Percentiles rank a stretch among this genome's conserved stretches.
phyloP scores from a whole-genome alignment of 2,797 vertebrate genomes.

The Microctenopoma stevenorrisi region DNA sequence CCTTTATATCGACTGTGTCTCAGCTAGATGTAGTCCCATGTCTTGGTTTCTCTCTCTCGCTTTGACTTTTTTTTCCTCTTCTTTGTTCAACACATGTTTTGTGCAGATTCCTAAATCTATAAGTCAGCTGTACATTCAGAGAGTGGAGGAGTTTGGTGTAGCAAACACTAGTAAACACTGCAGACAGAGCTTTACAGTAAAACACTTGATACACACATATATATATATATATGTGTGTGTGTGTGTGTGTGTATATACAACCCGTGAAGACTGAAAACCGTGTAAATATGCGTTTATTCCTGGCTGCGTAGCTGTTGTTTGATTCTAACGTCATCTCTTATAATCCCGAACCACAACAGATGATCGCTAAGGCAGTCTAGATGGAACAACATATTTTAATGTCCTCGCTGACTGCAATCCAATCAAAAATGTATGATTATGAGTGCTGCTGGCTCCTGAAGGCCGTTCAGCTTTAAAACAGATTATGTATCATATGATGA shows the following conservation, averaged over 20 bases:
- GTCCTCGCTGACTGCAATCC: constrained; percentile 69
- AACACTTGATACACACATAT: constrained; percentile 16
- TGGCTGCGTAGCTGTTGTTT: constrained; percentile 47
- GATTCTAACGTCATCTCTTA: constrained; percentile 53
- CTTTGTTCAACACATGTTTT: constrained; percentile 3
- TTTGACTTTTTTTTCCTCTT: not conserved
- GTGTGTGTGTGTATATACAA: constrained; percentile 28
- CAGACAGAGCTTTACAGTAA: constrained; percentile 14
- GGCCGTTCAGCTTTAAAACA: constrained; percentile 54
- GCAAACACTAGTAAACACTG: constrained; percentile 53
- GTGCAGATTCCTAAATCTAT: constrained; percentile 52
- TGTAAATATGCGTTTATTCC: constrained; percentile 55
- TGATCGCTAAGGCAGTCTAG: constrained; percentile 65
- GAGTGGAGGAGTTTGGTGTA: constrained; percentile 17
- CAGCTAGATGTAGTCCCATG: constrained; percentile 18
- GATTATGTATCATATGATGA: constrained; percentile 64
- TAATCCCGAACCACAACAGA: constrained; percentile 75
- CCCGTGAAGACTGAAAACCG: constrained; percentile 42
- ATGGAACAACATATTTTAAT: constrained; percentile 74
- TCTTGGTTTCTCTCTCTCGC: not conserved
- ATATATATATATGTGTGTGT: too few species aligned
- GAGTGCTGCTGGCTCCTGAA: constrained; percentile 58
- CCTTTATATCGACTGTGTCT: not conserved
- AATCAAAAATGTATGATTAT: constrained; percentile 77
- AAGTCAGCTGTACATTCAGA: constrained; percentile 53